A percentile compares a stretch with the other conserved stretches of the same genome.
Conservation (phyloP, 53 echinoderm and acorn worm genomes). For the Apostichopus leukothele region DNA sequence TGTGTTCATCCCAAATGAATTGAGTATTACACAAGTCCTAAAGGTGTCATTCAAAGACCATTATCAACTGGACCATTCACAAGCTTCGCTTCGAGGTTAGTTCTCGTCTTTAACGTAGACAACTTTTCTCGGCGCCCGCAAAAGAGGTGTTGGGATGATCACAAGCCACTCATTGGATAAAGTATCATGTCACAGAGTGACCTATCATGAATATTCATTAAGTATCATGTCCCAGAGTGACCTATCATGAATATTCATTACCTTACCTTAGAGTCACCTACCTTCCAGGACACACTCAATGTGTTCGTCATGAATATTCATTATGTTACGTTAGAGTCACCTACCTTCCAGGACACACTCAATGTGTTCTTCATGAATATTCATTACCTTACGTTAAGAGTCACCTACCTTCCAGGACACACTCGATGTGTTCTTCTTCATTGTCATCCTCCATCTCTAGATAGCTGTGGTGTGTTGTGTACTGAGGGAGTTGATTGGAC, state of each 20-base stretch:
- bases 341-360: too few relatives aligned
- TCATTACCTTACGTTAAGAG: background rate
- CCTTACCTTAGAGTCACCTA: background rate
- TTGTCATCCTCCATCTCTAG: conserved; percentile 1
- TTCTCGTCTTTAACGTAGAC: too few relatives aligned
- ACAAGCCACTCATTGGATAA: too few relatives aligned
- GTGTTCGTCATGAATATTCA: background rate
- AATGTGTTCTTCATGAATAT: background rate
- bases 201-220: too few relatives aligned
- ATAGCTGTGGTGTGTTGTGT: conserved; percentile 56
- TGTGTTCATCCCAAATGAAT: background rate
- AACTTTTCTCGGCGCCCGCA: too few relatives aligned
- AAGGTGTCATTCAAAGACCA: too few relatives aligned
- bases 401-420: background rate
- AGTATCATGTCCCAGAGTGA: too few relatives aligned
- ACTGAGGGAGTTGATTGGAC: conserved; percentile 81
- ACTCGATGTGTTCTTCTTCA: background rate
- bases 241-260: background rate
- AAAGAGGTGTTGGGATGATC: too few relatives aligned
- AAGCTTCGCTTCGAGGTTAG: too few relatives aligned
- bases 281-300: background rate
- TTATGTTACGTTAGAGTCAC: background rate
- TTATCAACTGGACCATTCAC: too few relatives aligned
- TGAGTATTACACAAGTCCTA: too few relatives aligned
- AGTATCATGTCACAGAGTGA: too few relatives aligned